These are phyloP conservation scores for Mormyrus lacerda DNA, from an alignment of 2,113 vertebrate species.

Conservation along the genomic window DNA sequence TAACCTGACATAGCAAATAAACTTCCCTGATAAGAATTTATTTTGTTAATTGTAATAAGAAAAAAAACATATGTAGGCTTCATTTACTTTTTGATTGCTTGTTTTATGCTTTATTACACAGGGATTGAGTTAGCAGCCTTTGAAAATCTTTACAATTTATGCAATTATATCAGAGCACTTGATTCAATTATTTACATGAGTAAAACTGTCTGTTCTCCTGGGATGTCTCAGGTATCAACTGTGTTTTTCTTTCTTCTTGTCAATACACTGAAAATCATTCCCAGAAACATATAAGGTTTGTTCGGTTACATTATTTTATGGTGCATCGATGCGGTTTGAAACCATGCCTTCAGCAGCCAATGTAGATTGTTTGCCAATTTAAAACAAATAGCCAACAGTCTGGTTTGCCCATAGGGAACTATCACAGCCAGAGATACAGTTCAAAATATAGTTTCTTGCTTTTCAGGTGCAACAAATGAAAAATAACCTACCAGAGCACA, in stretches of 20 bases:
- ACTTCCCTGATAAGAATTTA: slow-evolving; percentile 19
- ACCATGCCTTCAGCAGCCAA: not conserved
- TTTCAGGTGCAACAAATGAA: not conserved
- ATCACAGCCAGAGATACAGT: not conserved
- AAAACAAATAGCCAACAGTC: not conserved
- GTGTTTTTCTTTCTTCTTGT: not conserved
- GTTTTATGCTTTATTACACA: slow-evolving; percentile 27
- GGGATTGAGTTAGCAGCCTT: not conserved
- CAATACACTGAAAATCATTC: not conserved
- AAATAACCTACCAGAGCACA: not conserved
- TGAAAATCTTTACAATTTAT: not conserved
- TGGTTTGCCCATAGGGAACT: not conserved
- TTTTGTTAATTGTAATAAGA: slow-evolving; percentile 29
- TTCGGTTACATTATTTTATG: not conserved
- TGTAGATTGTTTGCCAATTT: not conserved
- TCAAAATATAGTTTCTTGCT: not conserved
- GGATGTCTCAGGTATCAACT: not conserved
- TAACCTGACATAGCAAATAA: not conserved
- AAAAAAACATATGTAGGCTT: slow-evolving; percentile 21
- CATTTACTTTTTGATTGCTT: slow-evolving; percentile 33
- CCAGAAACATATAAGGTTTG: not conserved
- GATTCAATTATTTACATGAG: not conserved
- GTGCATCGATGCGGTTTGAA: not conserved
- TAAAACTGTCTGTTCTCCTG: not conserved
- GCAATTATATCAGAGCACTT: not conserved